These are phyloP conservation scores for Leptinotarsa peninsularis DNA, from an alignment of 2,888 invertebrate genomes.

Conservation along the genomic window DNA sequence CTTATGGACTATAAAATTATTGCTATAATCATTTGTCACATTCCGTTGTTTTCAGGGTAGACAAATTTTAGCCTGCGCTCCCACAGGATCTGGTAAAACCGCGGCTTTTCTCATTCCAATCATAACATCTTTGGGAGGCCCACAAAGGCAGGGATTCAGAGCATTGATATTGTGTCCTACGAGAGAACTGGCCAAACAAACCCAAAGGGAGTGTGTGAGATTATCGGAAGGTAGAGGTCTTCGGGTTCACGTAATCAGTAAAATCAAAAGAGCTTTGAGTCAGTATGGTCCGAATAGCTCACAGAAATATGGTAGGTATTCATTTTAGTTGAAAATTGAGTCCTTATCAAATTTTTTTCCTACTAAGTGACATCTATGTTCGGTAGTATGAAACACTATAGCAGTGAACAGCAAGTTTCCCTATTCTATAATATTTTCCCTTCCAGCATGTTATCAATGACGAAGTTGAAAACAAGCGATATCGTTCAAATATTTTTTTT, in stretches of 20 bases:
- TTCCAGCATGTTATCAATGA: too few relatives aligned
- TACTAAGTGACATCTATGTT: too few relatives aligned
- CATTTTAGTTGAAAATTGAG: too few relatives aligned
- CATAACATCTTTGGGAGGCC: constrained; percentile 79
- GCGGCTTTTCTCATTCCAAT: constrained; percentile 93
- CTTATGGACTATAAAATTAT: not conserved
- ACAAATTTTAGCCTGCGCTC: constrained; percentile 93
- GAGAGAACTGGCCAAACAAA: constrained; percentile 93
- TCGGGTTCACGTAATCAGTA: constrained; percentile 82
- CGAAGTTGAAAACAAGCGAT: too few relatives aligned
- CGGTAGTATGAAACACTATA: too few relatives aligned
- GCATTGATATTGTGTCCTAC: constrained; percentile 94
- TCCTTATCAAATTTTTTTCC: too few relatives aligned
- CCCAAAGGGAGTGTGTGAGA: constrained; percentile 81
- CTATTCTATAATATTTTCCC: too few relatives aligned
- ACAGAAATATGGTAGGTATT: constrained; percentile 77
- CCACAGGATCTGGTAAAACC: constrained; percentile 98
- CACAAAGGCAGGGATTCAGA: constrained; percentile 81
- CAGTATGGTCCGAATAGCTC: constrained; percentile 81
- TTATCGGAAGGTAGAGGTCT: constrained; percentile 81
- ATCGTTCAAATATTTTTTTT: too few relatives aligned
- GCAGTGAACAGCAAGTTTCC: too few relatives aligned
- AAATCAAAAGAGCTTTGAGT: constrained; percentile 78
- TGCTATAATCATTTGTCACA: not conserved
- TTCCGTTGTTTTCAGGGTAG: constrained; percentile 69